A percentile compares a stretch with the other conserved stretches of the same genome.
phyloP scores from a whole-genome alignment of 2,888 invertebrate genomes.

The Rhagonycha fulva region DNA sequence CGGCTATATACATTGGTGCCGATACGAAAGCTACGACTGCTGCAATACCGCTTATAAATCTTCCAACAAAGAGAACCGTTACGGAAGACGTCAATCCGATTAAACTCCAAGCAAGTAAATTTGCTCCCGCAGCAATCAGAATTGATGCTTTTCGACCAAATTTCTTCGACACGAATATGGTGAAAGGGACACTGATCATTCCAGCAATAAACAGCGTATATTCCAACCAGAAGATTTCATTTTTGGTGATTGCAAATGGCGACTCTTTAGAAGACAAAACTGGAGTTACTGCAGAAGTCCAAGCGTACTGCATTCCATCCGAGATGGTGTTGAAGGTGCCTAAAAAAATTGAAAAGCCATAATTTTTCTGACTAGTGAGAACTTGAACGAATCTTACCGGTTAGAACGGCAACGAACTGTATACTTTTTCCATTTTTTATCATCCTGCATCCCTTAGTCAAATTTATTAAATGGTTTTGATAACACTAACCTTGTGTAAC shows the following conservation, averaged over 20 bases:
- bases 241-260: neutral
- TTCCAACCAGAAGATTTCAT: neutral
- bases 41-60: slow-evolving; percentile 21
- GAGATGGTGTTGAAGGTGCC: slow-evolving; percentile 29
- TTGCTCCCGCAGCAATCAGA: slow-evolving; percentile 13
- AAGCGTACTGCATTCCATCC: slow-evolving; percentile 34
- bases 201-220: neutral
- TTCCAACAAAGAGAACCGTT: slow-evolving; percentile 8
- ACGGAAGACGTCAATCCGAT: slow-evolving; percentile 7
- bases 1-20: slow-evolving; percentile 22
- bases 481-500: no score
- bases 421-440: no score
- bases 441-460: no score
- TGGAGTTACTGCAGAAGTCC: slow-evolving; percentile 31
- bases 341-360: slow-evolving; percentile 1
- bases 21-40: slow-evolving; percentile 8
- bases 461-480: no score
- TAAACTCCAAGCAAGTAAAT: slow-evolving; percentile 21
- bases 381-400: neutral
- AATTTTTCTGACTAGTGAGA: no score
- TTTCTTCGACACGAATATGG: slow-evolving; percentile 15
- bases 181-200: neutral
- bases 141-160: slow-evolving; percentile 27
- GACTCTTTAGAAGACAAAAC: slow-evolving; percentile 9
- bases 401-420: no score